Percentiles rank a stretch among this genome's conserved stretches.
Evolutionary conservation across 1,140 invertebrate genomes (phyloP).

Genomic region (Microplitis demolitor): DNA sequence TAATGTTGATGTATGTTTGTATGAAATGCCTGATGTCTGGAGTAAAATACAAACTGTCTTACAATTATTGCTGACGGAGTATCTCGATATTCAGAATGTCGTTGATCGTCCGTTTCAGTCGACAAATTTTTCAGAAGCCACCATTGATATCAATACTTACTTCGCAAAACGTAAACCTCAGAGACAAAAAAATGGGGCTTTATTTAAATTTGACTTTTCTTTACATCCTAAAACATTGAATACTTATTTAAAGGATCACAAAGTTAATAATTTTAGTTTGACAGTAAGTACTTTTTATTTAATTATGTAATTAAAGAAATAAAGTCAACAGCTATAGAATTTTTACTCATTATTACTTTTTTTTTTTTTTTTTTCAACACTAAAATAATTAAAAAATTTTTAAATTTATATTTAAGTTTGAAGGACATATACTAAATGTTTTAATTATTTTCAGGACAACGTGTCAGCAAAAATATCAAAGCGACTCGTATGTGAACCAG

Average conservation of each 20-base stretch:
- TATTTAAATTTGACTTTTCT: conserved; percentile 83
- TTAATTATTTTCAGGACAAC: conserved; percentile 36
- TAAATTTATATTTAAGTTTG: too few relatives aligned
- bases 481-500: conserved; percentile 72
- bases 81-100: conserved; percentile 80
- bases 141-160: conserved; percentile 68
- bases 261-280: conserved; percentile 43
- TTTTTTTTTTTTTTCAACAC: too few relatives aligned
- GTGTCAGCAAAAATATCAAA: conserved; percentile 53
- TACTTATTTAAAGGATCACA: conserved; percentile 69
- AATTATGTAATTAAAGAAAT: conserved; percentile 32
- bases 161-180: conserved; percentile 71
- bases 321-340: not conserved
- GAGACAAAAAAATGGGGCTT: conserved; percentile 65
- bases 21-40: conserved; percentile 87
- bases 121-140: conserved; percentile 65
- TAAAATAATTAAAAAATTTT: too few relatives aligned
- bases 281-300: conserved; percentile 34
- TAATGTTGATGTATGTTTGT: conserved; percentile 65
- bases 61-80: conserved; percentile 78
- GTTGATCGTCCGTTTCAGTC: conserved; percentile 66
- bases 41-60: conserved; percentile 86
- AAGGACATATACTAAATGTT: too few relatives aligned
- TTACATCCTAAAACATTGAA: conserved; percentile 74
- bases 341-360: not conserved